phyloP scores from a whole-genome alignment of 2,888 invertebrate species.

The Tachina fera region DNA sequence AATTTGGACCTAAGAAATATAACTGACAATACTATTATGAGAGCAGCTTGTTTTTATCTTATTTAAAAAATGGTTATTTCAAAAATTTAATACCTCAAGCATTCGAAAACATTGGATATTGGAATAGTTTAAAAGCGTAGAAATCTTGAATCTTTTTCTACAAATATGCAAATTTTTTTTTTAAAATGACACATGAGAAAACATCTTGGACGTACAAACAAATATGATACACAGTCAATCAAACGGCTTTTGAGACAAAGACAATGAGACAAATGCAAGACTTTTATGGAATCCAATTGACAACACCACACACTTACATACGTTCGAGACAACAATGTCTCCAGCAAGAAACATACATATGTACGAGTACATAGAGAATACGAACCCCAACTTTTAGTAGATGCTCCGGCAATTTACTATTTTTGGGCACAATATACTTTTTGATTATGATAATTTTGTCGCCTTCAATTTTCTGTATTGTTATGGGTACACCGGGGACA shows the following conservation, averaged over 20 bases:
- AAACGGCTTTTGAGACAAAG: background rate
- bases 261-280: slow-evolving; percentile 41
- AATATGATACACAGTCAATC: slow-evolving; percentile 44
- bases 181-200: background rate
- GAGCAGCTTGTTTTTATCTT: background rate
- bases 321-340: slow-evolving; percentile 36
- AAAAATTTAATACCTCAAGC: slow-evolving; percentile 39
- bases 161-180: slow-evolving; percentile 6
- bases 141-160: slow-evolving; percentile 28
- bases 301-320: slow-evolving; percentile 52
- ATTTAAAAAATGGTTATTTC: slow-evolving; percentile 20
- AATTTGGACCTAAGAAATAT: no score
- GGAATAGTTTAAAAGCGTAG: background rate
- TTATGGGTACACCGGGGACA: slow-evolving; percentile 80
- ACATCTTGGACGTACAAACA: slow-evolving; percentile 61
- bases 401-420: slow-evolving; percentile 82
- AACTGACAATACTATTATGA: no score
- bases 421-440: slow-evolving; percentile 82
- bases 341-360: slow-evolving; percentile 20
- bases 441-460: slow-evolving; percentile 83
- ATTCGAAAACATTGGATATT: slow-evolving; percentile 9
- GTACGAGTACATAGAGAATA: slow-evolving; percentile 69
- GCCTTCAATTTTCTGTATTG: slow-evolving; percentile 82
- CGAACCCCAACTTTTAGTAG: slow-evolving; percentile 81
- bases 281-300: slow-evolving; percentile 55